Base-by-base conservation (phyloP, 1,140 invertebrate genomes). In the Drosophila truncata region DNA sequence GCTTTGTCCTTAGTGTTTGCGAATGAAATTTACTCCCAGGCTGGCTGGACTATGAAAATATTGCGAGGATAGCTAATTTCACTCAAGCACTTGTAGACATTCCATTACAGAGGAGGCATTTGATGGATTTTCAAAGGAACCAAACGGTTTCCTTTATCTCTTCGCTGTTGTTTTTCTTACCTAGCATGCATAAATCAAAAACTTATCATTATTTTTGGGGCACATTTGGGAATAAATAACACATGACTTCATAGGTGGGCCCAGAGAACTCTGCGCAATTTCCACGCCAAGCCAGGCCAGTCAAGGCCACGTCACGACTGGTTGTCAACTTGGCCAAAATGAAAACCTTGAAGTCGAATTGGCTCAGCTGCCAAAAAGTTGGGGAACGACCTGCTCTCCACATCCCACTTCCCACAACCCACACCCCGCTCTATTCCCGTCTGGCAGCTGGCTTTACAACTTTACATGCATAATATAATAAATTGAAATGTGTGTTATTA, bases 401-500 rank as follows among this genome's bases (percentile, higher is more conserved):
- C 41, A 29, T 13, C 8, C 13, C 8, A 16, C 31, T 37, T 13
- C 11, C 13, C 8, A 16, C 35, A 14, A 3, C 50, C 29, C 11
- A n/a, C 33, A 11, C 49, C 31, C 49, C 42, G 23, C 27, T 7
- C n/a, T 13, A 18, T 18, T 42, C 41, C 66, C 54, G 78, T 60
- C 64, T 65, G 80, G 69, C 80, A 83, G 72, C 72, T 74, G 73
- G 69, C 82, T 81, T 78, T 82, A 87, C 80, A 86, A 67, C 76
- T 66, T 66, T 42, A 66, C 66, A 83, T 73, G 70, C 54, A 73
- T 73, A 73, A 73, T 87, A 84, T 69, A 71, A 87, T 87, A 87
- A 87, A 88, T 87, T 87, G 79, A 88, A 87, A 87, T 87, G 72
- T 88, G 65, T 87, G 83, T 88, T 88, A 87, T 83, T 88, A 83